Evolutionary conservation across 2,888 invertebrate genomes (phyloP), one percentile per base, ranked within the genome.

Genomic region (Resseliella maxima): DNA sequence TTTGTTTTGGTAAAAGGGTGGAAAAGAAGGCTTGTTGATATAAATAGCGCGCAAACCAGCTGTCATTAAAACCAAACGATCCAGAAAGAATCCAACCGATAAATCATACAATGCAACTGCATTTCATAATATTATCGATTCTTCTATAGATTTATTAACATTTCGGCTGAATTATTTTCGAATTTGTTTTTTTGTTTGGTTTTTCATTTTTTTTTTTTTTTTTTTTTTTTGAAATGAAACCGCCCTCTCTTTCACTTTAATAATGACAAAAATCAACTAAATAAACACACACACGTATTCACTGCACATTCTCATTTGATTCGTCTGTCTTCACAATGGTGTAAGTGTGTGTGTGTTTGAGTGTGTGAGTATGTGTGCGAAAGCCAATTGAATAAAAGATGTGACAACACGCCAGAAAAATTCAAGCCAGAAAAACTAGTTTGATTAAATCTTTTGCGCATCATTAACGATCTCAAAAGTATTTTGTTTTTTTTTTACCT

Each of bases 91-190:
- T 50, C 18, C n/a, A 2, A 24, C 24, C 27, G 27, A 59, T 59
- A 59, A 59, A 59, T 59, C 59, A 59, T 59, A 2, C 59, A 59
- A 59, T 59, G 59, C 59, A 59, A 59, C 41, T 59, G 59, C 10
- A 59, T 12, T n/a, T n/a, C 59, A 27, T 8, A 27, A 59, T n/a
- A 59, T 27, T 2, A 59, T 12, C 27, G 59, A 59, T 59, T n/a
- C 24, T 27, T 59, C 5, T 5, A n/a, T 5, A 41, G 12, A 50
- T 50, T 50, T 50, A 27, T 72, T 15, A 72, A 3, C 35, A 27
- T 31, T 59, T 6, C 5, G 24, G 15, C 12, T 27, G 59, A 59
- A 24, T 6, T 15, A 50, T n/a, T n/a, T n/a, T n/a, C n/a, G n/a
- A n/a, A n/a, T n/a, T n/a, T n/a, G n/a, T n/a, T n/a, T n/a, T n/a